phyloP scores from a whole-genome alignment of 1,140 invertebrate genomes.

The Brachionus plicatilis region DNA sequence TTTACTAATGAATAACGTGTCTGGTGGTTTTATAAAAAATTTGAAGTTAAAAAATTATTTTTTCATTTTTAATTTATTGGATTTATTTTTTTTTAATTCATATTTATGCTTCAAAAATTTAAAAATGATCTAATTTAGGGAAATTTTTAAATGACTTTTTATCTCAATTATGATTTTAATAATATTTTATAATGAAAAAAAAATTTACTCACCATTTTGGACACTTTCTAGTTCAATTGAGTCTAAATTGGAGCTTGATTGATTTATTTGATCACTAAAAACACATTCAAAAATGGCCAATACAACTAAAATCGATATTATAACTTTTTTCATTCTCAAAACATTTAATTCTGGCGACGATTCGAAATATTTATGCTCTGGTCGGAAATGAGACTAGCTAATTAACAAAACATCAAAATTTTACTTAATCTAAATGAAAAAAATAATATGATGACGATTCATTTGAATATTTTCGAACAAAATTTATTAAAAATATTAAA shows the following conservation, averaged over 20 bases:
- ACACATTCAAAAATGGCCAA: background rate
- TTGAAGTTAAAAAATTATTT: no score
- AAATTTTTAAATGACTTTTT: background rate
- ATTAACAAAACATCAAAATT: background rate
- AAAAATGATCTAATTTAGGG: no score
- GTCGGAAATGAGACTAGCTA: background rate
- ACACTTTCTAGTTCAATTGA: background rate
- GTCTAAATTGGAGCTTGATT: background rate
- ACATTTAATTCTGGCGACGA: background rate
- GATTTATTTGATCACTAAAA: background rate
- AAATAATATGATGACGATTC: background rate
- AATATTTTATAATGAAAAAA: background rate
- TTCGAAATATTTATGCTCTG: background rate
- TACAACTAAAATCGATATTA: background rate
- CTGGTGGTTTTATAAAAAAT: no score
- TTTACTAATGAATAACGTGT: no score
- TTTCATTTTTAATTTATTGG: no score
- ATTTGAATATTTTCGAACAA: background rate
- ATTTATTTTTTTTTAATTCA: no score
- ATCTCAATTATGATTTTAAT: no score
- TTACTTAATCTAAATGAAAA: background rate
- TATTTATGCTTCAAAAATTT: no score
- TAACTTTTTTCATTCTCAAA: background rate
- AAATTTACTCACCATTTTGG: background rate
- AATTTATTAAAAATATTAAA: background rate